Conservation (phyloP, 2,797 vertebrate genomes). For the Sebastes variabilis region DNA sequence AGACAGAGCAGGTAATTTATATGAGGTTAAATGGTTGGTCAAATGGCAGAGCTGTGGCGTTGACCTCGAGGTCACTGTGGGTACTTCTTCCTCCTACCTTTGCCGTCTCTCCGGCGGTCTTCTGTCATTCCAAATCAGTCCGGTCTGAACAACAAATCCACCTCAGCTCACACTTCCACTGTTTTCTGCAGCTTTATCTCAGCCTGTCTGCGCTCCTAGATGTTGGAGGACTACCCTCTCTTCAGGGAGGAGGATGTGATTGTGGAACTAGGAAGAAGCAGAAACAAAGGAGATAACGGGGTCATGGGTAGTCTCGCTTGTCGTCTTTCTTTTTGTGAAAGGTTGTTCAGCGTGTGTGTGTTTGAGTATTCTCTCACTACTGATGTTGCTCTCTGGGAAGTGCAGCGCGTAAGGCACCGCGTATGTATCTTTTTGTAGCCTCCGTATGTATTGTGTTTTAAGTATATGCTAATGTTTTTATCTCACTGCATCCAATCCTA, state of each 20-base stretch:
- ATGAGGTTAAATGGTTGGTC: conserved; percentile 65
- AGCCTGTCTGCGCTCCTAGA: conserved; percentile 21
- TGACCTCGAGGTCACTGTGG: conserved; percentile 47
- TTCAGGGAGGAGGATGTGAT: conserved; percentile 36
- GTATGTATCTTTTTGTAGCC: conserved; percentile 38
- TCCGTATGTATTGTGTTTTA: conserved; percentile 55
- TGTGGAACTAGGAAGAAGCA: conserved; percentile 35
- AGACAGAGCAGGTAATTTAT: conserved; percentile 48
- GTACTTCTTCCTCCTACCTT: conserved; percentile 18
- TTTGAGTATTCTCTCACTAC: conserved; percentile 25
- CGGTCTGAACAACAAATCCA: conserved; percentile 26
- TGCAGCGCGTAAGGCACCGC: conserved; percentile 6
- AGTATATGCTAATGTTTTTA: conserved; percentile 74
- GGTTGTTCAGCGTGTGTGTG: not conserved
- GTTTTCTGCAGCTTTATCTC: conserved; percentile 36
- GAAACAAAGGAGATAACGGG: conserved; percentile 50
- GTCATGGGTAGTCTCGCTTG: conserved; percentile 46
- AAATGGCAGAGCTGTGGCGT: conserved; percentile 33
- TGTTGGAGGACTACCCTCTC: conserved; percentile 41
- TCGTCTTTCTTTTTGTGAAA: conserved; percentile 37
- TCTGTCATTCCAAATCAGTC: conserved; percentile 45
- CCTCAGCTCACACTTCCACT: conserved; percentile 9
- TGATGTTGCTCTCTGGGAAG: conserved; percentile 24
- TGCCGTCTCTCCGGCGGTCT: conserved; percentile 5
- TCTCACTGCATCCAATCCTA: conserved; percentile 65